Percentiles rank a stretch among this genome's conserved stretches.
Conservation (phyloP, 2,888 invertebrate species). For the Ectemnius continuus region DNA sequence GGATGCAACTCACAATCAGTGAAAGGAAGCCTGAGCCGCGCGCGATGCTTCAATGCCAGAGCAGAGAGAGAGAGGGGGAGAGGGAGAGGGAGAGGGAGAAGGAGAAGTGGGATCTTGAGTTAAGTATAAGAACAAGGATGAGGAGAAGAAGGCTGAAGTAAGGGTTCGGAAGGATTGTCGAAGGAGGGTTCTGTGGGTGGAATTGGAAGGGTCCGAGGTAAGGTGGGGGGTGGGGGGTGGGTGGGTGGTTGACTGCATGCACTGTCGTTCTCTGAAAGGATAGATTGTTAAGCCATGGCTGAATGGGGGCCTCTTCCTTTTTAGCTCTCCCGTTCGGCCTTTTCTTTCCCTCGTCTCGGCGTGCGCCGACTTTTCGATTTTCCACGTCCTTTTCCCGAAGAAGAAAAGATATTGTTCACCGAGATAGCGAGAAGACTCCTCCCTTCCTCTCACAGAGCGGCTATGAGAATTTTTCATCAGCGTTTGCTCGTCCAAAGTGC, state of each 20-base stretch:
- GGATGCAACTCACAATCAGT: neutral
- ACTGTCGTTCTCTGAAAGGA: slow-evolving; percentile 67
- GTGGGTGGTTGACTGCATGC: slow-evolving; percentile 50
- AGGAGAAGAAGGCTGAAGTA: slow-evolving; percentile 18
- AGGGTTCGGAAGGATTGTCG: slow-evolving; percentile 37
- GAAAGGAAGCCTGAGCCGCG: neutral
- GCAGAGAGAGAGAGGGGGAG: slow-evolving; percentile 24
- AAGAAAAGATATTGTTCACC: slow-evolving; percentile 73
- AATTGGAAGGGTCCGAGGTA: neutral
- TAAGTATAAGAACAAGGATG: slow-evolving; percentile 14
- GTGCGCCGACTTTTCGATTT: slow-evolving; percentile 69
- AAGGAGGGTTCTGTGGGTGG: neutral
- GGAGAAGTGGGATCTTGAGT: slow-evolving; percentile 11
- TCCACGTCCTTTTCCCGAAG: slow-evolving; percentile 62
- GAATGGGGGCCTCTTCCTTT: slow-evolving; percentile 68
- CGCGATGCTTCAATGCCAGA: neutral
- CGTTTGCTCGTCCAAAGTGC: slow-evolving; percentile 67
- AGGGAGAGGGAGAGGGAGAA: slow-evolving; percentile 18
- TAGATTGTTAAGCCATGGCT: slow-evolving; percentile 71
- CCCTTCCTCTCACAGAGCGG: slow-evolving; percentile 8
- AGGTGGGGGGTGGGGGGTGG: too few species aligned
- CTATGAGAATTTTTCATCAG: slow-evolving; percentile 68
- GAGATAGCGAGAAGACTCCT: slow-evolving; percentile 14
- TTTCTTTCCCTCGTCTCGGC: slow-evolving; percentile 50
- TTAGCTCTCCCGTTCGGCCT: slow-evolving; percentile 62